Evolutionary conservation across 2,797 vertebrate species (phyloP).

Genomic region (Anguilla anguilla): DNA sequence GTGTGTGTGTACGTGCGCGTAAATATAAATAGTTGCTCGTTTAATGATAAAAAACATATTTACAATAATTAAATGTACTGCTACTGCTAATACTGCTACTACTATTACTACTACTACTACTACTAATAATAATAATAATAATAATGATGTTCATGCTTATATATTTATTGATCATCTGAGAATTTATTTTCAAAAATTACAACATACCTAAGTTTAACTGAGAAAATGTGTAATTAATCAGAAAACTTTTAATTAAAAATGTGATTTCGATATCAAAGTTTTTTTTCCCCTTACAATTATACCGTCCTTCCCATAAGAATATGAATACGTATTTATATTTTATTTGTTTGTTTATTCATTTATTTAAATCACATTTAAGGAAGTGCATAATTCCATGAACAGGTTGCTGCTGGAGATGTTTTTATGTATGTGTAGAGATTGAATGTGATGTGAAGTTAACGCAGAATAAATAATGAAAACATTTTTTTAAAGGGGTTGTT

Average conservation of each 20-base stretch:
- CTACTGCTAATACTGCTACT: no score
- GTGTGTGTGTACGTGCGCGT: neutral
- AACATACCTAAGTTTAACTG: no score
- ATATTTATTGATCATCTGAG: no score
- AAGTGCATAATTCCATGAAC: neutral
- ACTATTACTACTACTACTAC: no score
- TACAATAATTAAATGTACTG: no score
- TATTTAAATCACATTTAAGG: neutral
- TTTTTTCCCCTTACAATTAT: neutral
- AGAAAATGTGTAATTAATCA: neutral
- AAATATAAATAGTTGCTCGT: no score
- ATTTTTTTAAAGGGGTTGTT: slow-evolving; percentile 11
- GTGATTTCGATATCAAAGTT: neutral
- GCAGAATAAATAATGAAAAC: neutral
- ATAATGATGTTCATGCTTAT: no score
- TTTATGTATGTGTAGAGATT: neutral
- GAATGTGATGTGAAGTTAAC: neutral
- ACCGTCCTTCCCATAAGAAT: neutral
- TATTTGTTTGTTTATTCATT: neutral
- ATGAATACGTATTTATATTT: neutral
- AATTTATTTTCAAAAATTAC: neutral
- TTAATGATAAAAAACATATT: no score
- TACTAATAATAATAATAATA: no score
- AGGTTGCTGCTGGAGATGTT: neutral
- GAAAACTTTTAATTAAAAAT: no score